A percentile compares a stretch with the other conserved stretches of the same genome.
Conservation (phyloP, 1,140 invertebrate genomes). For the Drosophila persimilis region DNA sequence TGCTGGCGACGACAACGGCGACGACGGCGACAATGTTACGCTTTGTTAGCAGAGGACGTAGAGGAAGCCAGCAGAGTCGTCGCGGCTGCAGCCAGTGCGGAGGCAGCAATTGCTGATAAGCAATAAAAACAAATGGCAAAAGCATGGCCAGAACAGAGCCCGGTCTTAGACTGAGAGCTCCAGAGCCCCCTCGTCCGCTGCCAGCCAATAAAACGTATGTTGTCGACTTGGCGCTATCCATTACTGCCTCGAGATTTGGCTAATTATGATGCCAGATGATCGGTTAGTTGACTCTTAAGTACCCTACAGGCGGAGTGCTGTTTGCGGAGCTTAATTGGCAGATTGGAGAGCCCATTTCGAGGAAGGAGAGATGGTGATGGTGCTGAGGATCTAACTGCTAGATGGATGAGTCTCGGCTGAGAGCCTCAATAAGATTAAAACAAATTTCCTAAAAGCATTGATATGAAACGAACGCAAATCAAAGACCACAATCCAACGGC, state of each 20-base stretch:
- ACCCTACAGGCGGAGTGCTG: constrained; percentile 15
- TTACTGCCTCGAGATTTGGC: constrained; percentile 49
- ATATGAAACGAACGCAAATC: constrained; percentile 20
- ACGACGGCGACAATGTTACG: constrained; percentile 65
- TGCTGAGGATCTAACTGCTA: no score
- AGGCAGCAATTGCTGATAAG: constrained; percentile 71
- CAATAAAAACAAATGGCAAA: constrained; percentile 74
- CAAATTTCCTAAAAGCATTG: constrained; percentile 40
- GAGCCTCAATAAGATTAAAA: constrained; percentile 27
- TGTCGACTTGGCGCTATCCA: constrained; percentile 65
- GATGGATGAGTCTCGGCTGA: constrained; percentile 24
- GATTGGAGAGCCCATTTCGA: constrained; percentile 12
- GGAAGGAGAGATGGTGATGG: no score
- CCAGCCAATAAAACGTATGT: constrained; percentile 61
- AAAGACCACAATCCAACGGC: constrained; percentile 5
- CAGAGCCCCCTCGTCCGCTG: neutral
- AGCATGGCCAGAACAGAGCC: constrained; percentile 31
- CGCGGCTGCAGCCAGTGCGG: constrained; percentile 21
- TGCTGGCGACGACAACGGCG: constrained; percentile 37
- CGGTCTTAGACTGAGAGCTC: neutral
- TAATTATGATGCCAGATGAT: constrained; percentile 67
- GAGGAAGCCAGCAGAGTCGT: neutral
- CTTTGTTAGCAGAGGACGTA: constrained; percentile 34
- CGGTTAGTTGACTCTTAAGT: constrained; percentile 51
- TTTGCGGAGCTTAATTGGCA: constrained; percentile 43